Conservation (phyloP, 2,888 invertebrate genomes). For the Lasiommata megera region DNA sequence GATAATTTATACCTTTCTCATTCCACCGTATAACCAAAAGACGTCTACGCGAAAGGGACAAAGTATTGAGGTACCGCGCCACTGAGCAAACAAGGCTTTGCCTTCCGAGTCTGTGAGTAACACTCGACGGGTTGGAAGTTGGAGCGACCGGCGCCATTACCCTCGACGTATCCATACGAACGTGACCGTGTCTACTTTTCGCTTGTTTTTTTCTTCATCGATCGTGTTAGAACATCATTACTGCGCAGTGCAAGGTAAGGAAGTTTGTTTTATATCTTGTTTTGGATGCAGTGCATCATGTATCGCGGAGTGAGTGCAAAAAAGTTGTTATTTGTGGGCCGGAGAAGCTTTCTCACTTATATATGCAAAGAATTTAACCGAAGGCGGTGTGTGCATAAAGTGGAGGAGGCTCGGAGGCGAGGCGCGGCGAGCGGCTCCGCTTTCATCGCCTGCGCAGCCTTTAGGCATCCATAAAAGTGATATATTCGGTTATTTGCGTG, state of each 20-base stretch:
- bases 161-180: constrained; percentile 73
- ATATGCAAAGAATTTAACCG: constrained; percentile 78
- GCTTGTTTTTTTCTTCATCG: constrained; percentile 69
- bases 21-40: constrained; percentile 32
- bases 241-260: constrained; percentile 79
- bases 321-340: constrained; percentile 47
- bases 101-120: constrained; percentile 71
- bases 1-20: constrained; percentile 45
- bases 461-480: constrained; percentile 48
- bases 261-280: constrained; percentile 59
- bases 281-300: constrained; percentile 63
- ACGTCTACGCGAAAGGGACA: constrained; percentile 44
- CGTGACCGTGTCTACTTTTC: constrained; percentile 74
- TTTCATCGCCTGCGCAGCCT: constrained; percentile 72
- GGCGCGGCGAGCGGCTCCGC: constrained; percentile 64
- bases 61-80: constrained; percentile 56
- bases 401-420: constrained; percentile 64
- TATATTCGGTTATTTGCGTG: constrained; percentile 63
- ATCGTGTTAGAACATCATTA: constrained; percentile 74
- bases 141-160: constrained; percentile 71
- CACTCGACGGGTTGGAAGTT: constrained; percentile 62
- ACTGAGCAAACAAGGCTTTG: constrained; percentile 75
- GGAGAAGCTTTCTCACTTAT: constrained; percentile 73
- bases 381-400: constrained; percentile 73
- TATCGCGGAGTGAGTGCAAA: constrained; percentile 60